phyloP scores from a whole-genome alignment of 2,888 invertebrate species.

The Petrophora chlorosata region DNA sequence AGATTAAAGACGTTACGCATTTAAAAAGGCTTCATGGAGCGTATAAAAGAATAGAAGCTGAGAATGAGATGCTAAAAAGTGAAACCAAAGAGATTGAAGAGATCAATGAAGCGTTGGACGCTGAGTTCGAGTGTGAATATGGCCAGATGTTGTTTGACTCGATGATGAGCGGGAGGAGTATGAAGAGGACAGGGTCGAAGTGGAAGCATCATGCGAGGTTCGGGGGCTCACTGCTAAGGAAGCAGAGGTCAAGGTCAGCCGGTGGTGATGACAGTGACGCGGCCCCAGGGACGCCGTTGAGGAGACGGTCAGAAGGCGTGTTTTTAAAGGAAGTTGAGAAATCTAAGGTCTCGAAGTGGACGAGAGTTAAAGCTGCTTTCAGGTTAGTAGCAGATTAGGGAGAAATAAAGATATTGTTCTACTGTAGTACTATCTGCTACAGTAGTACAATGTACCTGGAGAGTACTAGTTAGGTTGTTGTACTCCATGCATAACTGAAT shows the following conservation, averaged over 20 bases:
- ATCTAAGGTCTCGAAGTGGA: conserved; percentile 93
- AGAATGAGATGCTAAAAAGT: conserved; percentile 65
- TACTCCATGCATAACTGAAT: too few species aligned
- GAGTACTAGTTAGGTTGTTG: too few species aligned
- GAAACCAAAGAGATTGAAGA: conserved; percentile 67
- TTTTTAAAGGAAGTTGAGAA: conserved; percentile 75
- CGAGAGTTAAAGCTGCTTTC: conserved; percentile 94
- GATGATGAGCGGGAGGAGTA: conserved; percentile 82
- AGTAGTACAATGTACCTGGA: too few species aligned
- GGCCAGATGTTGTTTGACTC: conserved; percentile 86
- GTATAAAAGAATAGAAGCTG: conserved; percentile 77
- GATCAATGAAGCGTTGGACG: conserved; percentile 78
- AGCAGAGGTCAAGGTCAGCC: conserved; percentile 87
- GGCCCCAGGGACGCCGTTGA: conserved; percentile 63
- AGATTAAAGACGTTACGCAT: conserved; percentile 89
- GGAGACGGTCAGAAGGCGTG: conserved; percentile 70
- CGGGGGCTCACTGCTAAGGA: conserved; percentile 79
- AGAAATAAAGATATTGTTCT: not conserved
- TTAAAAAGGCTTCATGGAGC: conserved; percentile 86
- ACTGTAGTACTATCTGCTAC: too few species aligned
- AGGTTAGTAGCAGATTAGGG: conserved; percentile 87
- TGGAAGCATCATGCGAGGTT: conserved; percentile 75
- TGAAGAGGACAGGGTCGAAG: conserved; percentile 78
- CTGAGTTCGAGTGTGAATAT: conserved; percentile 85
- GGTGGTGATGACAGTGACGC: conserved; percentile 85